These are phyloP conservation scores for Accipiter virgatus DNA, from an alignment of 2,113 vertebrate genomes.

Conservation along the genomic window DNA sequence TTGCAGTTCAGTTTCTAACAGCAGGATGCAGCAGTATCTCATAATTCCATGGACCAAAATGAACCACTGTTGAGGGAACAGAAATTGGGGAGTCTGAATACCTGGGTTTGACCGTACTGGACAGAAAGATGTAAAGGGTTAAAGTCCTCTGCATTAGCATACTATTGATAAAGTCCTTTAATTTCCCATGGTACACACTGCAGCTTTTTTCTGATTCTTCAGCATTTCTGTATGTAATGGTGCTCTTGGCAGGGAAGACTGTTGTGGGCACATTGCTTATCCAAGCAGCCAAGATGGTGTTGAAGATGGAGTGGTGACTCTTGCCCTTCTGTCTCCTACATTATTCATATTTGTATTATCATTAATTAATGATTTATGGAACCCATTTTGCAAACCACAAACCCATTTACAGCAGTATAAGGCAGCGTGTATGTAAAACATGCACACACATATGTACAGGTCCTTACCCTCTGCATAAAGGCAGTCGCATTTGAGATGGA, in stretches of 20 bases:
- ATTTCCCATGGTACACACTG: background rate
- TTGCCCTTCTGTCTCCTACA: slow-evolving; percentile 35
- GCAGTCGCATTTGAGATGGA: background rate
- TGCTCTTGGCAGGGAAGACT: slow-evolving; percentile 26
- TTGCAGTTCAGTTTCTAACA: slow-evolving; percentile 19
- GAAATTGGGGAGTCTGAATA: background rate
- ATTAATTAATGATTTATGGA: slow-evolving; percentile 77
- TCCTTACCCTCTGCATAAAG: background rate
- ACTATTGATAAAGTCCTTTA: background rate
- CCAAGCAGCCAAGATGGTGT: slow-evolving; percentile 26
- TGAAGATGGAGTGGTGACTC: slow-evolving; percentile 32
- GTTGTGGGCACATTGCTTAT: slow-evolving; percentile 34
- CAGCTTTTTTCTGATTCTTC: slow-evolving; percentile 41
- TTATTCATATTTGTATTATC: slow-evolving; percentile 63
- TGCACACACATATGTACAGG: background rate
- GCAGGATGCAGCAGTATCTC: slow-evolving; percentile 26
- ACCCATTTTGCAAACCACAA: slow-evolving; percentile 61
- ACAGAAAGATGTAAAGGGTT: background rate
- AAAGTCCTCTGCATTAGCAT: background rate
- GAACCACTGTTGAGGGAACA: background rate
- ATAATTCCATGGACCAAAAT: background rate
- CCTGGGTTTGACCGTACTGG: background rate
- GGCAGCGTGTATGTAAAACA: background rate
- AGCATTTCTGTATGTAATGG: slow-evolving; percentile 48
- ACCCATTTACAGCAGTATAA: slow-evolving; percentile 1